Conservation (phyloP, 1,140 invertebrate genomes). For the Helicoverpa armigera region DNA sequence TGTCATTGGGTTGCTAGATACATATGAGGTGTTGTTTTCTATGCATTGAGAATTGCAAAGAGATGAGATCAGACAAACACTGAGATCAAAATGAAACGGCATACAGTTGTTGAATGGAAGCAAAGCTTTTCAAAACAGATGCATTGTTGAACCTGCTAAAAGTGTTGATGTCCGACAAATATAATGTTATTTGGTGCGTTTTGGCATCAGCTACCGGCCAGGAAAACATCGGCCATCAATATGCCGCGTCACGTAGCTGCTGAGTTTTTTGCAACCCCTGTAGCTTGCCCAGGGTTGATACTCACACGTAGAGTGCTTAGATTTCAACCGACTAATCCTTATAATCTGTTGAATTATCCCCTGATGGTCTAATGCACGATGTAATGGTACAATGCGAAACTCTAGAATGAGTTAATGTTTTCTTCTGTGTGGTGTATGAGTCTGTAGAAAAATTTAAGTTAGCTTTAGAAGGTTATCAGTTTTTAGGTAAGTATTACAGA, state of each 20-base stretch:
- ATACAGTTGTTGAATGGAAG: neutral
- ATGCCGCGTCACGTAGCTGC: slow-evolving; percentile 65
- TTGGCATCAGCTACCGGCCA: slow-evolving; percentile 45
- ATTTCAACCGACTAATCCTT: neutral
- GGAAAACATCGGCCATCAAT: slow-evolving; percentile 59
- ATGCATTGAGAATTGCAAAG: no score
- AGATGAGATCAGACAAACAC: neutral
- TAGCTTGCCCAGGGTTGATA: slow-evolving; percentile 35
- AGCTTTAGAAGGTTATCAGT: no score
- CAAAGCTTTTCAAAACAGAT: slow-evolving; percentile 2
- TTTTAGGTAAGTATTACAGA: no score
- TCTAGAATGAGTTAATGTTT: no score
- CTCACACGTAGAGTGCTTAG: neutral
- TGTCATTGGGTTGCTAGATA: no score
- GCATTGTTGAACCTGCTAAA: neutral
- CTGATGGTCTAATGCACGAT: neutral
- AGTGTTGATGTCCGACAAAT: slow-evolving; percentile 31
- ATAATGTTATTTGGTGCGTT: slow-evolving; percentile 46
- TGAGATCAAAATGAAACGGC: neutral
- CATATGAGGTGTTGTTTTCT: no score
- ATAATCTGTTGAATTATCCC: neutral
- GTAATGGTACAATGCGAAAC: neutral
- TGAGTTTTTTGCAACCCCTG: slow-evolving; percentile 59
- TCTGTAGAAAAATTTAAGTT: no score
- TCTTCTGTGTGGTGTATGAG: no score